Evolutionary conservation across 37 sponge, comb jelly and placozoan species (phyloP).

Genomic region (Theonella swinhoei): DNA sequence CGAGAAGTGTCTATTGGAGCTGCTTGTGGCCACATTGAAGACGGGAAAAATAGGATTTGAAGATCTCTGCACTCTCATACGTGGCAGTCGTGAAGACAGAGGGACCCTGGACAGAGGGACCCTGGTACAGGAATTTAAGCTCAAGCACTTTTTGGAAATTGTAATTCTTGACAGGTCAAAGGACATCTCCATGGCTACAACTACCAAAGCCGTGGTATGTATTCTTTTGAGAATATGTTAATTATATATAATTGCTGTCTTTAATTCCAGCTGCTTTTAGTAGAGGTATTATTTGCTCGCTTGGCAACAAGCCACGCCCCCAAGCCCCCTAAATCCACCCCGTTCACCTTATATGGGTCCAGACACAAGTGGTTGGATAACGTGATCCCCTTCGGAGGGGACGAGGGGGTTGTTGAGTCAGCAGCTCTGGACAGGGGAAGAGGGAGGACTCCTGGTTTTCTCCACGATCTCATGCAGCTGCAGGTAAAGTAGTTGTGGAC

Average conservation of each 20-base stretch:
- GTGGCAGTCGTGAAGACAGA: not conserved
- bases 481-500: too few species aligned
- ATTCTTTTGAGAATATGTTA: not conserved
- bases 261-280: slow-evolving; percentile 19
- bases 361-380: slow-evolving; percentile 55
- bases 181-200: not conserved
- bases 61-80: slow-evolving; percentile 7
- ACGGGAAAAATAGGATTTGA: slow-evolving; percentile 2
- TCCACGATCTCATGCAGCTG: not conserved
- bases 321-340: slow-evolving; percentile 13
- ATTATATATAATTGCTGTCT: not conserved
- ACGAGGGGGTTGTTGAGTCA: too few species aligned
- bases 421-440: too few species aligned
- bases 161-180: not conserved
- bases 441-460: too few species aligned
- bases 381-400: slow-evolving; percentile 39
- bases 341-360: slow-evolving; percentile 34
- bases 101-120: not conserved
- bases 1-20: slow-evolving; percentile 25
- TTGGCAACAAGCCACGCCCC: not conserved
- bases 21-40: slow-evolving; percentile 3
- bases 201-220: not conserved
- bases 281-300: slow-evolving; percentile 24
- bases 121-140: not conserved
- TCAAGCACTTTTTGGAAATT: slow-evolving; percentile 1